phyloP scores from a whole-genome alignment of 2,888 invertebrate genomes.

The Synanthedon myopaeformis region DNA sequence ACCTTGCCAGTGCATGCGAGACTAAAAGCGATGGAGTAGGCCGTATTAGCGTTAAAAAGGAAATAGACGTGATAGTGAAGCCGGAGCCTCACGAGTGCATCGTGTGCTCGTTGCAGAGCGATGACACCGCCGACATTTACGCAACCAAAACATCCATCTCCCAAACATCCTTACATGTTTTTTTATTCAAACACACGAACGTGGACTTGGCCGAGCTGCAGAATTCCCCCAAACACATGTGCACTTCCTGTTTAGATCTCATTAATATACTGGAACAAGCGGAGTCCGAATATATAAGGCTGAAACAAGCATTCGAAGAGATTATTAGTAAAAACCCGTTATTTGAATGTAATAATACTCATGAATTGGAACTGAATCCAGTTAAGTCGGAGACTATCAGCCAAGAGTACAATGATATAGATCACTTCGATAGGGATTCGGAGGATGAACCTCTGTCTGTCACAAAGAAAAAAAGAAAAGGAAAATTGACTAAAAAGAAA shows the following conservation, averaged over 20 bases:
- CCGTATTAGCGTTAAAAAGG: conserved; percentile 24
- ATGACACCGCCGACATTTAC: conserved; percentile 31
- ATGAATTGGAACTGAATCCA: conserved; percentile 14
- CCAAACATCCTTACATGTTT: conserved; percentile 31
- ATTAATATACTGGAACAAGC: conserved; percentile 49
- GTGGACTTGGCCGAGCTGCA: conserved; percentile 22
- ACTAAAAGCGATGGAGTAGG: background rate
- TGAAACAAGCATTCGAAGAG: conserved; percentile 46
- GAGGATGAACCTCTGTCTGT: conserved; percentile 52
- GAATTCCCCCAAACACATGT: conserved; percentile 30
- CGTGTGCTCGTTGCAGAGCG: conserved; percentile 33
- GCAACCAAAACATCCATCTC: conserved; percentile 26
- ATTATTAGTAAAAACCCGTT: conserved; percentile 52
- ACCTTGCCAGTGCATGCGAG: background rate
- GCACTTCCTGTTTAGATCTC: conserved; percentile 45
- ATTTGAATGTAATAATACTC: conserved; percentile 23
- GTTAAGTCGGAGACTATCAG: conserved; percentile 26
- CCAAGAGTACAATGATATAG: conserved; percentile 10
- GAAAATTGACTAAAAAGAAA: conserved; percentile 40
- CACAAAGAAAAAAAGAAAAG: conserved; percentile 36
- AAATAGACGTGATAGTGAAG: conserved; percentile 37
- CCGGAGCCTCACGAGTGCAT: conserved; percentile 44
- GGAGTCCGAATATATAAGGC: conserved; percentile 44
- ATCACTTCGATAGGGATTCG: conserved; percentile 18
- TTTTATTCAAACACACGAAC: conserved; percentile 36